Evolutionary conservation across 2,888 invertebrate species (phyloP).

Genomic region (Pterobdella sp.): DNA sequence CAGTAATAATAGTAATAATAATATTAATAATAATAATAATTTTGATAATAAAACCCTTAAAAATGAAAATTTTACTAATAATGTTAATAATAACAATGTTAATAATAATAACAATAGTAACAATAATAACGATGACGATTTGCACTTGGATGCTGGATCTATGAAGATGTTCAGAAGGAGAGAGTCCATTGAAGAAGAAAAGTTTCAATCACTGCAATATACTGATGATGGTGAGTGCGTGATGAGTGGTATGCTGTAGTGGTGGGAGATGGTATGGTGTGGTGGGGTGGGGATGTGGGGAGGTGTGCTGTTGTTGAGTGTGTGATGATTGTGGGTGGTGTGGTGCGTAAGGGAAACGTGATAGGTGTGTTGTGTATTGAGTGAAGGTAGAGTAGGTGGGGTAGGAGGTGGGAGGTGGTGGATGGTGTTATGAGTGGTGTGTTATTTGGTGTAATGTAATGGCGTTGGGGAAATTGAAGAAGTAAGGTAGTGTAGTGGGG

Average conservation of each 20-base stretch:
- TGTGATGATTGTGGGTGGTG: not conserved
- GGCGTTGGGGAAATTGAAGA: too few relatives aligned
- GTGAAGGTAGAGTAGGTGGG: not conserved
- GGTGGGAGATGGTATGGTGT: too few relatives aligned
- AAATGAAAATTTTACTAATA: too few relatives aligned
- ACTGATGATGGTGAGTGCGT: constrained; percentile 3
- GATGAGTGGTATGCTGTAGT: too few relatives aligned
- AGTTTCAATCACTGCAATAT: not conserved
- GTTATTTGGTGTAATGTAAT: not conserved
- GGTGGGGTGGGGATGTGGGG: not conserved
- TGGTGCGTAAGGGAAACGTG: not conserved
- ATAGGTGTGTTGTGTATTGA: not conserved
- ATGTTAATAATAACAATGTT: too few relatives aligned
- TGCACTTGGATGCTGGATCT: not conserved
- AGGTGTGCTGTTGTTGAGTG: not conserved
- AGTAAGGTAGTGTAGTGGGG: too few relatives aligned
- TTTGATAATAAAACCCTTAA: too few relatives aligned
- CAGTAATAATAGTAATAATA: too few relatives aligned
- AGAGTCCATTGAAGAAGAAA: constrained; percentile 6
- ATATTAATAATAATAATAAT: too few relatives aligned
- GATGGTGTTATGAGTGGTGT: not conserved
- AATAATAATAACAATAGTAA: too few relatives aligned
- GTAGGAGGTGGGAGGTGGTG: not conserved
- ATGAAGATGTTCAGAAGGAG: constrained; percentile 7
- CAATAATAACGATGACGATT: not conserved